A percentile compares a stretch with the other conserved stretches of the same genome.
Evolutionary conservation across 2,797 vertebrate genomes (phyloP).

Genomic region (Sarcoramphus papa): DNA sequence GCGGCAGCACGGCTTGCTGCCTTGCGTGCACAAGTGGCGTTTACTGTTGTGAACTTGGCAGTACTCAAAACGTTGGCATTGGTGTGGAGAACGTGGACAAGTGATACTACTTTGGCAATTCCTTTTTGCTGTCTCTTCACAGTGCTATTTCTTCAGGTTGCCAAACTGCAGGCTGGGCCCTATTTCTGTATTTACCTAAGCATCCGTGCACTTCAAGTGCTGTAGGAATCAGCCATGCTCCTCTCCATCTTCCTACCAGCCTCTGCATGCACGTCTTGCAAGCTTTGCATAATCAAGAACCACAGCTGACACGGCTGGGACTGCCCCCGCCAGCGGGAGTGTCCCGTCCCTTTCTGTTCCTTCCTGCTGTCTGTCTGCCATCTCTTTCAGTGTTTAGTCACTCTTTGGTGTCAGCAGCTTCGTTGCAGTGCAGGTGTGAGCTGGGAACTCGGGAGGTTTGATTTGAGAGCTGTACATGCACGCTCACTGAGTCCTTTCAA

Average conservation of each 20-base stretch:
- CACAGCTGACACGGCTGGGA: background rate
- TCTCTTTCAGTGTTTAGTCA: background rate
- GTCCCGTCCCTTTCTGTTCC: background rate
- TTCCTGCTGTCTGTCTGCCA: background rate
- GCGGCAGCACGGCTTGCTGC: rapidly evolving
- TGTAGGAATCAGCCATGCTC: background rate
- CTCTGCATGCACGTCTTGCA: background rate
- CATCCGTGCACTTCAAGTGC: rapidly evolving
- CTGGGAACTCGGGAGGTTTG: background rate
- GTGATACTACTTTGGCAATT: background rate
- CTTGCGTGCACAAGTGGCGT: rapidly evolving
- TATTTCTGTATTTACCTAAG: background rate
- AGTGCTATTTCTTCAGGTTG: background rate
- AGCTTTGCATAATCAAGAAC: background rate
- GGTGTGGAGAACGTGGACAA: background rate
- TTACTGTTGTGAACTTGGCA: background rate
- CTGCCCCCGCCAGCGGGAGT: background rate
- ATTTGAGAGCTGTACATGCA: background rate
- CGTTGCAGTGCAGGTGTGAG: background rate
- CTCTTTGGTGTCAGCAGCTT: background rate
- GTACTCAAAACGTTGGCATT: background rate
- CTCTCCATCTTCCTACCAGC: background rate
- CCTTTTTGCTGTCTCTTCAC: background rate
- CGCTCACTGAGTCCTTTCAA: background rate
- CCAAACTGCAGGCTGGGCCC: background rate